Conservation (phyloP, 2,113 vertebrate species). For the Todiramphus saurophagus region DNA sequence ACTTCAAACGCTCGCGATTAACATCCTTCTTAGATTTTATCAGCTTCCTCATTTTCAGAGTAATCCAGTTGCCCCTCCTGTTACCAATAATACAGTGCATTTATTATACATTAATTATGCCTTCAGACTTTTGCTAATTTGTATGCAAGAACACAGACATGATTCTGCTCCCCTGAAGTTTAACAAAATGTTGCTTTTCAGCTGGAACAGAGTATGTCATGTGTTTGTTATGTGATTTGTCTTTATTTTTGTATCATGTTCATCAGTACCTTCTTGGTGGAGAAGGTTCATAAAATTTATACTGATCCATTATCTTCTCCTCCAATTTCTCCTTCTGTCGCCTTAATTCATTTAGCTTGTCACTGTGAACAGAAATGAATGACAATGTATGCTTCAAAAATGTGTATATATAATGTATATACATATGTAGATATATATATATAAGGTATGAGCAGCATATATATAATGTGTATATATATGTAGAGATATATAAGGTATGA, state of each 20-base stretch:
- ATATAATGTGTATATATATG: no score
- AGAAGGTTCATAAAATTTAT: conserved; percentile 97
- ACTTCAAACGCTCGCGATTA: conserved; percentile 90
- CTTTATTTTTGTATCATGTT: neutral
- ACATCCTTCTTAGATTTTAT: conserved; percentile 92
- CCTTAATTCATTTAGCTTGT: conserved; percentile 96
- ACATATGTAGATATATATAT: no score
- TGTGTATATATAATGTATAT: accelerated
- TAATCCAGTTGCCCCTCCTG: conserved; percentile 98
- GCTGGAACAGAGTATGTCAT: neutral
- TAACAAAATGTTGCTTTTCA: neutral
- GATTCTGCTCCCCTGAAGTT: neutral
- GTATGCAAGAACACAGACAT: neutral
- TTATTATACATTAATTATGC: neutral
- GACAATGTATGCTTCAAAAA: neutral
- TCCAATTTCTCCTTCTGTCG: conserved; percentile 98
- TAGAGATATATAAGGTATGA: neutral
- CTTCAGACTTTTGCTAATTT: neutral
- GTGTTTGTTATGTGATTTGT: neutral
- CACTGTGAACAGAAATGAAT: conserved; percentile 75
- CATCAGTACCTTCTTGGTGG: conserved; percentile 89
- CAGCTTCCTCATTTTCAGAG: conserved; percentile 96
- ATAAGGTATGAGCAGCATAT: no score
- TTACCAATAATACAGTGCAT: conserved; percentile 32
- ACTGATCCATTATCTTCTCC: conserved; percentile 99